phyloP scores from a whole-genome alignment of 2,113 vertebrate genomes.

The Myotis davidii region DNA sequence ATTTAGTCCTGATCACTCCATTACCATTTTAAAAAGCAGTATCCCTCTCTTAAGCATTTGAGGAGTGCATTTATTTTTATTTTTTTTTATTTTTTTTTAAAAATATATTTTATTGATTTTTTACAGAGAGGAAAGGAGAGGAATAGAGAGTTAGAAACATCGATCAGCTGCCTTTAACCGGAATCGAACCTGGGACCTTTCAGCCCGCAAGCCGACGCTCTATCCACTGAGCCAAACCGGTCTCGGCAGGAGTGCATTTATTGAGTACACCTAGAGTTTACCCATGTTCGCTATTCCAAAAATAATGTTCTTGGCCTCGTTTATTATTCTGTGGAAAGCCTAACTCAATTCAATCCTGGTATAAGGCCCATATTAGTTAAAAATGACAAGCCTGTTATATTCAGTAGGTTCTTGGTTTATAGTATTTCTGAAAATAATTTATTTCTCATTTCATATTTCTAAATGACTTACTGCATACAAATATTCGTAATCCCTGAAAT shows the following conservation, averaged over 20 bases:
- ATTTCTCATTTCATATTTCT: slow-evolving; percentile 3
- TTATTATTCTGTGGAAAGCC: background rate
- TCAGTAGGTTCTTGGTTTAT: background rate
- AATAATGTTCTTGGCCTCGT: background rate
- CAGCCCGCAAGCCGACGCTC: too few relatives aligned
- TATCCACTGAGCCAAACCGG: too few relatives aligned
- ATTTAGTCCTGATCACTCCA: background rate
- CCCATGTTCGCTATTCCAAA: background rate
- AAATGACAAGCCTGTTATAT: background rate
- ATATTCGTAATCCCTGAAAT: background rate
- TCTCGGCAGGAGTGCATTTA: background rate
- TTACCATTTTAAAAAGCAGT: background rate
- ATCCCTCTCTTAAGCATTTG: background rate
- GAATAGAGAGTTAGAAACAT: too few relatives aligned
- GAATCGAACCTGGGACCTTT: too few relatives aligned
- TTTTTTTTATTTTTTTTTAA: too few relatives aligned
- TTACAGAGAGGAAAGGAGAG: too few relatives aligned
- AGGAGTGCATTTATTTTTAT: background rate
- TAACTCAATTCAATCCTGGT: background rate
- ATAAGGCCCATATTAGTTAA: background rate
- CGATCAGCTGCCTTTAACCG: too few relatives aligned
- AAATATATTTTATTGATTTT: too few relatives aligned
- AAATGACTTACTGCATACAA: background rate
- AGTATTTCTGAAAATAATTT: background rate
- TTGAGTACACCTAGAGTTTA: background rate